These are phyloP conservation scores for Macrochelys suwanniensis DNA, from an alignment of 2,797 vertebrate species.

Conservation along the genomic window DNA sequence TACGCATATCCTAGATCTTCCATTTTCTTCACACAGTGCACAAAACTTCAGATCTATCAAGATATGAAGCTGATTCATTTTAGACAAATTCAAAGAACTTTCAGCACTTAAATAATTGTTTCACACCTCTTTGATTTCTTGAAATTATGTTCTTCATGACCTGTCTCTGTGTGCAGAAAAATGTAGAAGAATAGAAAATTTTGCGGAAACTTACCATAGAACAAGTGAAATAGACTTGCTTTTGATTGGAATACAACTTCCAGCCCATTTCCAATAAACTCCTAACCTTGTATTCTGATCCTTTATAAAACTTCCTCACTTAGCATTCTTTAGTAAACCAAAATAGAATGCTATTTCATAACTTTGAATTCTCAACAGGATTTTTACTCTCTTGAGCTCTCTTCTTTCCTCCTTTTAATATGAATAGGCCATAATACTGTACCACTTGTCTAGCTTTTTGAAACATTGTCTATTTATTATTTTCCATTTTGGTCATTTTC, in stretches of 20 bases:
- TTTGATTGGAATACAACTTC: neutral
- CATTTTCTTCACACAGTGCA: neutral
- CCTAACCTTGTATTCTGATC: neutral
- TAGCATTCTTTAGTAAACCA: neutral
- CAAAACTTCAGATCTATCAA: neutral
- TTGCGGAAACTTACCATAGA: accelerated
- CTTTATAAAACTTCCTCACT: neutral
- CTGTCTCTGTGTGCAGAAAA: neutral
- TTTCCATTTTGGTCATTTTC: neutral
- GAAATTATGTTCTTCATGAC: neutral
- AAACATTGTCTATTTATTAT: neutral
- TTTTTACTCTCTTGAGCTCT: neutral
- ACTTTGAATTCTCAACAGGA: neutral
- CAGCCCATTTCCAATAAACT: neutral
- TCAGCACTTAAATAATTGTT: neutral
- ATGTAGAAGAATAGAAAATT: neutral
- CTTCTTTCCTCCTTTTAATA: neutral
- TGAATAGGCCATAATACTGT: neutral
- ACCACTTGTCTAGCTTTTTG: neutral
- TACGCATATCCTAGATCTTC: neutral
- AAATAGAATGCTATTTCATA: neutral
- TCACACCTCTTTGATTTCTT: neutral
- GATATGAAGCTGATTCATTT: neutral
- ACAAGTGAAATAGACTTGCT: neutral
- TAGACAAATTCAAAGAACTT: neutral